Evolutionary conservation across 2,888 invertebrate species (phyloP), one percentile per base, ranked within the genome.

Genomic region (Nomada hirtipes): DNA sequence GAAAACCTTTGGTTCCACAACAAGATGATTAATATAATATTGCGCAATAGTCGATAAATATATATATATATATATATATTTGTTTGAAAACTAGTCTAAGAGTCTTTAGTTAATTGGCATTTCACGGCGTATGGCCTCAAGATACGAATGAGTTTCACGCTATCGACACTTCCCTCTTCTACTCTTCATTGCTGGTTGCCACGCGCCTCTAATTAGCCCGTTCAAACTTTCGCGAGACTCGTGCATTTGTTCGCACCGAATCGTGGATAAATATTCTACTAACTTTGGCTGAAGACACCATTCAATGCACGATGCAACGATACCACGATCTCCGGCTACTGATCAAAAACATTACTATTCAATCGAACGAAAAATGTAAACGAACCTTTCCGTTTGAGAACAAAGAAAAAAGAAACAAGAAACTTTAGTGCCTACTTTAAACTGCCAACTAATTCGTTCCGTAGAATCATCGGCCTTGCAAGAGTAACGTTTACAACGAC

Each of bases 91-190:
- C 88, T 92, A 92, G 79, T 87, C 90, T 91, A 92, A 83, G 90
- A 91, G 91, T 93, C 91, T 92, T 92, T 89, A 91, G 87, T 92
- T 88, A 92, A 93, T 93, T 93, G 92, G 93, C 92, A 92, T 93
- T 92, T 91, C 80, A 86, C 85, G 90, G 89, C 90, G 79, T 91
- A 90, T 91, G 91, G 90, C 91, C 91, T 88, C 85, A 65, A 87
- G 84, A 86, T 88, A 90, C 82, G 80, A 70, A 69, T 75, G 70
- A 83, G 61, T 78, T 77, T 69, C 71, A 75, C 71, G 59, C 63
- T 57, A 69, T 60, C 53, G 63, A 65, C 57, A 65, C 59, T 55
- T 73, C 73, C 36, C 26, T 47, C 11, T 36, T 50, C 64, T 65
- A 2, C 9, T 53, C 60, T 18, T 20, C 4, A 20, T 80, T 59